A percentile compares a stretch with the other conserved stretches of the same genome.
Conservation (phyloP, 2,113 vertebrate genomes). For the Puntigrus tetrazona region DNA sequence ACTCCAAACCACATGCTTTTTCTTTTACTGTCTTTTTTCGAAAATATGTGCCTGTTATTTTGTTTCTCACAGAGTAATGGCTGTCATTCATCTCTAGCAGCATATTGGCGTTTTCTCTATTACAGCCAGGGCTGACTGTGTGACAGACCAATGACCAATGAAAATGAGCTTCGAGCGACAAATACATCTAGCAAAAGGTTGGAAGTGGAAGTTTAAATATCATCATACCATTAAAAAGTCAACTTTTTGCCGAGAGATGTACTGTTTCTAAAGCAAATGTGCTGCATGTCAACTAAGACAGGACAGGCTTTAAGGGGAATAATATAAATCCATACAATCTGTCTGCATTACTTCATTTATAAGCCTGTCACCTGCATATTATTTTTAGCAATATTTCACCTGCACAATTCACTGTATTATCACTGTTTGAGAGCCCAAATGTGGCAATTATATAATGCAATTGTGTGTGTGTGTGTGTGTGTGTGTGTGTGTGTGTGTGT, state of each 20-base stretch:
- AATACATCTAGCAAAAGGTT: not conserved
- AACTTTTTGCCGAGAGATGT: not conserved
- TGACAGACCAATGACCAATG: not conserved
- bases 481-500: too few species aligned
- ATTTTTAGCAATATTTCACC: too few species aligned
- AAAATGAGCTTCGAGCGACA: not conserved
- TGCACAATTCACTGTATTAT: too few species aligned
- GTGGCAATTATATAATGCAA: too few species aligned
- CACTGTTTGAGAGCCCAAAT: too few species aligned
- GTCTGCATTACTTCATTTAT: too few species aligned
- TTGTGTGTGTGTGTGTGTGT: too few species aligned
- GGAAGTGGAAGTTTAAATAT: not conserved
- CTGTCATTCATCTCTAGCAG: slow-evolving; percentile 45
- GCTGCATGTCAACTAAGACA: not conserved
- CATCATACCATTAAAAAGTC: not conserved
- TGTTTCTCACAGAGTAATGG: slow-evolving; percentile 50
- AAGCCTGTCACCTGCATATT: too few species aligned
- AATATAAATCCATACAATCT: not conserved
- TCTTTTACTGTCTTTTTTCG: not conserved
- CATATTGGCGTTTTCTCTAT: slow-evolving; percentile 41
- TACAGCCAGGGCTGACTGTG: slow-evolving; percentile 1
- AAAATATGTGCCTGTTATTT: slow-evolving; percentile 18
- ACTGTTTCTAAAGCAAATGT: not conserved
- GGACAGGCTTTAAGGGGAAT: not conserved
- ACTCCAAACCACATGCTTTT: not conserved